Percentiles rank a stretch among this genome's conserved stretches.
Conservation (phyloP, 2,888 invertebrate species). For the Lithophane leautieri region DNA sequence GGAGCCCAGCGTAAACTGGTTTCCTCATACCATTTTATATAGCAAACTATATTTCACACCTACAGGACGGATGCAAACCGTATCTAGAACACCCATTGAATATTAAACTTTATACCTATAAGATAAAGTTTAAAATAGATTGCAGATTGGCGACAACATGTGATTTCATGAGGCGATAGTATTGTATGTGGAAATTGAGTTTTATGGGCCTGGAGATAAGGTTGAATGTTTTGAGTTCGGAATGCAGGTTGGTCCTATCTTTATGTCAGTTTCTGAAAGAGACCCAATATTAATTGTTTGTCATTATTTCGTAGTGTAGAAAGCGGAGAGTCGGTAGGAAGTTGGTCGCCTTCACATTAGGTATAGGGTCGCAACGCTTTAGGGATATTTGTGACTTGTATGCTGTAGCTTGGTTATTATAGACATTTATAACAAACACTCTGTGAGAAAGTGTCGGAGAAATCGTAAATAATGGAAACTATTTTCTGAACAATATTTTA, state of each 20-base stretch:
- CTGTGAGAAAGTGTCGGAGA: constrained; percentile 57
- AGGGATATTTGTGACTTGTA: constrained; percentile 57
- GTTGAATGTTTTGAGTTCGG: constrained; percentile 36
- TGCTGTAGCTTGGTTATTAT: constrained; percentile 48
- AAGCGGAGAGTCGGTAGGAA: constrained; percentile 81
- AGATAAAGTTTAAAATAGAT: constrained; percentile 53
- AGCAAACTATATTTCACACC: constrained; percentile 65
- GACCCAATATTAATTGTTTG: constrained; percentile 81
- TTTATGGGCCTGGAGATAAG: constrained; percentile 38
- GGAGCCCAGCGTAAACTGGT: constrained; percentile 56
- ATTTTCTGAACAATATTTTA: constrained; percentile 52
- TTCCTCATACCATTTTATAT: constrained; percentile 51
- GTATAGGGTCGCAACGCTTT: constrained; percentile 70
- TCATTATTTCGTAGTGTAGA: constrained; percentile 85
- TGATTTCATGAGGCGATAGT: constrained; percentile 49
- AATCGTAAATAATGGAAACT: constrained; percentile 58
- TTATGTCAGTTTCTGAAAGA: constrained; percentile 63
- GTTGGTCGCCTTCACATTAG: constrained; percentile 77
- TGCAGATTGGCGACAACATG: constrained; percentile 43
- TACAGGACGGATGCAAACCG: constrained; percentile 58
- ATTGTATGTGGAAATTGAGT: constrained; percentile 34
- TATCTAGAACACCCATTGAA: constrained; percentile 51
- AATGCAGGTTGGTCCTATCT: constrained; percentile 54
- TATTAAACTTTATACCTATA: constrained; percentile 47
- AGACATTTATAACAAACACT: constrained; percentile 52